A percentile compares a stretch with the other conserved stretches of the same genome.
phyloP scores from a whole-genome alignment of 2,113 vertebrate species.

The Ceuthmochares aereus region DNA sequence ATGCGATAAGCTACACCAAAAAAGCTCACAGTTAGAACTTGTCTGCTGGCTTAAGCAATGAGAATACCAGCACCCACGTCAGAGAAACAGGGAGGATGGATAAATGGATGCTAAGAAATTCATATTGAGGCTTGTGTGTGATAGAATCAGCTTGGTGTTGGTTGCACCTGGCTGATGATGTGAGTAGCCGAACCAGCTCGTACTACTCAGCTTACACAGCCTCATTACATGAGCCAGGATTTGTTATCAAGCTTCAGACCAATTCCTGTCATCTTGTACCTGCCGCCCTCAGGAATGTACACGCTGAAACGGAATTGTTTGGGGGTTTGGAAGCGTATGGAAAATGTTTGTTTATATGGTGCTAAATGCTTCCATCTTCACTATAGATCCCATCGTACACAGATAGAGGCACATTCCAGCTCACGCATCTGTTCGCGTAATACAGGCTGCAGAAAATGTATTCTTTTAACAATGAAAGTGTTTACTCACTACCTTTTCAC shows the following conservation, averaged over 20 bases:
- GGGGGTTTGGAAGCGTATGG: background rate
- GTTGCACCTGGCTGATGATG: background rate
- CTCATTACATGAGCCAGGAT: background rate
- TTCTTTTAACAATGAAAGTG: background rate
- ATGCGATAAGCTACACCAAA: background rate
- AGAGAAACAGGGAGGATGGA: background rate
- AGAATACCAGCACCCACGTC: fast-evolving
- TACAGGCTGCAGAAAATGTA: background rate
- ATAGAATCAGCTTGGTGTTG: background rate
- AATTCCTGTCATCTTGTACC: background rate
- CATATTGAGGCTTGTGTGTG: background rate
- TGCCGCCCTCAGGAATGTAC: background rate
- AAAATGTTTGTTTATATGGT: background rate
- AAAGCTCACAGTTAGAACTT: background rate
- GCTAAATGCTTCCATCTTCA: background rate
- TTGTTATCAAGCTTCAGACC: background rate
- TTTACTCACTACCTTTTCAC: background rate
- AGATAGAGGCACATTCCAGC: background rate
- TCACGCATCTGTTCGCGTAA: background rate
- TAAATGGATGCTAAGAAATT: background rate
- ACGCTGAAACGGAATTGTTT: background rate
- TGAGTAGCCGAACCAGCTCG: background rate
- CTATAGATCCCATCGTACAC: background rate
- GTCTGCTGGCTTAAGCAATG: background rate
- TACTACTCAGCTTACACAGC: background rate